A percentile compares a stretch with the other conserved stretches of the same genome.
Evolutionary conservation across 1,140 invertebrate genomes (phyloP).

Genomic region (Aphis craccivora): DNA sequence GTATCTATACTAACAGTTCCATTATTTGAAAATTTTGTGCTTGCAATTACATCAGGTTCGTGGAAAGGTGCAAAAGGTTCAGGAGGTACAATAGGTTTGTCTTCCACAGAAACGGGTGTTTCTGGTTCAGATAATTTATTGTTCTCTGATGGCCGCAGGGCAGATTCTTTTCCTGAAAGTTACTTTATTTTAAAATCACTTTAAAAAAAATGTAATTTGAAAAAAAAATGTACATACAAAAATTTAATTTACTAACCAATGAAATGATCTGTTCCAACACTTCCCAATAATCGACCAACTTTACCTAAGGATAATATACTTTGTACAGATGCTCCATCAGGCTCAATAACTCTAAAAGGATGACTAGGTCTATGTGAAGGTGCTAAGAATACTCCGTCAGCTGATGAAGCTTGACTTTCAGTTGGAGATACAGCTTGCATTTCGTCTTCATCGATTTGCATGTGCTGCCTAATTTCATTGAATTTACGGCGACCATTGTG

Average conservation of each 20-base stretch:
- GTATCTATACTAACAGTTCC: constrained; percentile 43
- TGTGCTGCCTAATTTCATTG: constrained; percentile 80
- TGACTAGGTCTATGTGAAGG: constrained; percentile 71
- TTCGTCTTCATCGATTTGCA: constrained; percentile 82
- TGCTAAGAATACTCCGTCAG: constrained; percentile 70
- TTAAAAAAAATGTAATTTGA: background rate
- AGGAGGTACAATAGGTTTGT: constrained; percentile 24
- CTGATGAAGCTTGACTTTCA: constrained; percentile 80
- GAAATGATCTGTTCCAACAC: constrained; percentile 63
- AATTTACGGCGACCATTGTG: constrained; percentile 73
- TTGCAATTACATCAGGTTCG: constrained; percentile 93
- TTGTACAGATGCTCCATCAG: constrained; percentile 84
- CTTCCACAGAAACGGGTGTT: constrained; percentile 36
- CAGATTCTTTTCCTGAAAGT: constrained; percentile 50
- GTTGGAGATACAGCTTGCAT: constrained; percentile 72
- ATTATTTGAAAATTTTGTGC: constrained; percentile 77
- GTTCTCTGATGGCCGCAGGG: constrained; percentile 29
- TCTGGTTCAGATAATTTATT: constrained; percentile 34
- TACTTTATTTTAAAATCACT: background rate
- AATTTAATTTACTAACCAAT: constrained; percentile 45
- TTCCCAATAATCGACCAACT: constrained; percentile 77
- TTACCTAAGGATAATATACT: constrained; percentile 85
- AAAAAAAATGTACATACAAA: background rate
- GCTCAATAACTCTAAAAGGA: constrained; percentile 84
- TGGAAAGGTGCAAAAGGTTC: constrained; percentile 65